Conservation (phyloP, 2,888 invertebrate species). For the Achlya flavicornis region DNA sequence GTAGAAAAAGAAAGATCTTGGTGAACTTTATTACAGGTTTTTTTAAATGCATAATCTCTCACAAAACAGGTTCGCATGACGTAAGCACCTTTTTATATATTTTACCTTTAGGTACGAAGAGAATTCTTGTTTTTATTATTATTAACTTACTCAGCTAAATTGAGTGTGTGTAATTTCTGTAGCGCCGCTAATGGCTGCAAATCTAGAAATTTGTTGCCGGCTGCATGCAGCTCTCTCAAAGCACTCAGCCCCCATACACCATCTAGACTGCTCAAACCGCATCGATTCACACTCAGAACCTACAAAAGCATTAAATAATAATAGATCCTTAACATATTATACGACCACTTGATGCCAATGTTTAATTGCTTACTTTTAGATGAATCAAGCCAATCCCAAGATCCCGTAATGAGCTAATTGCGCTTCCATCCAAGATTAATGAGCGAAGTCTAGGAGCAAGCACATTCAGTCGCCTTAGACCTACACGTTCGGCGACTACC, state of each 20-base stretch:
- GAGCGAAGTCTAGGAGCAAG: conserved; percentile 85
- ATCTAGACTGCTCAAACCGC: conserved; percentile 86
- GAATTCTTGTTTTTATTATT: no score
- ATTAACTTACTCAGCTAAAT: conserved; percentile 72
- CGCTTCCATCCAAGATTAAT: conserved; percentile 87
- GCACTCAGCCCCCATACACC: conserved; percentile 86
- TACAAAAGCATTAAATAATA: conserved; percentile 28
- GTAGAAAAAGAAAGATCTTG: no score
- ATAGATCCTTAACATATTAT: not conserved
- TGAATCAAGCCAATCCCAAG: conserved; percentile 86
- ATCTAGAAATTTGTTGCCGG: conserved; percentile 85
- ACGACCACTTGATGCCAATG: not conserved
- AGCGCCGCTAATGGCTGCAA: conserved; percentile 85
- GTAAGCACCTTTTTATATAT: no score
- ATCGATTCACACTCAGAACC: conserved; percentile 84
- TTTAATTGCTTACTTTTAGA: conserved; percentile 68
- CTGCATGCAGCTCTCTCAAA: conserved; percentile 85
- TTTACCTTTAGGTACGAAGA: no score
- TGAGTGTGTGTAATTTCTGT: conserved; percentile 80
- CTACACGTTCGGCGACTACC: conserved; percentile 86
- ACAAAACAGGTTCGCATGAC: no score
- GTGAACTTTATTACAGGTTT: no score
- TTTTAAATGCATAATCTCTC: no score
- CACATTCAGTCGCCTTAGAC: conserved; percentile 85
- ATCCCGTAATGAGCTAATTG: conserved; percentile 86